A percentile compares a stretch with the other conserved stretches of the same genome.
Evolutionary conservation across 2,113 vertebrate genomes (phyloP).

Genomic region (Heptranchias perlo): DNA sequence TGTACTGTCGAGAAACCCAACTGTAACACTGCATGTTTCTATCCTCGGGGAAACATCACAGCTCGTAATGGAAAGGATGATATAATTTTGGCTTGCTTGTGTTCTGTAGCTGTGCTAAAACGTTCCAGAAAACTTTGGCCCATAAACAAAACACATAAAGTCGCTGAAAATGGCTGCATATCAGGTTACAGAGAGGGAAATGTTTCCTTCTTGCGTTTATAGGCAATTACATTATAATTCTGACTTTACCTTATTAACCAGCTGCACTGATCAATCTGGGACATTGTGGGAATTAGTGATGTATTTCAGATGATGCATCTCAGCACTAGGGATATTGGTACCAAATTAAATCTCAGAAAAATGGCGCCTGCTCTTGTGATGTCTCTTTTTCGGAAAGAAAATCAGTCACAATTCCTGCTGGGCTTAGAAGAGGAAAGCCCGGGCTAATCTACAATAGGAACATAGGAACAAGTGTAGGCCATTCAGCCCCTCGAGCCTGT

Average conservation of each 20-base stretch:
- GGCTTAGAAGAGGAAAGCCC: not conserved
- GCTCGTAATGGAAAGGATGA: not conserved
- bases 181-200: not conserved
- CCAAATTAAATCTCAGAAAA: not conserved
- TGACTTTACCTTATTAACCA: not conserved
- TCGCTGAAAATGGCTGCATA: not conserved
- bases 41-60: not conserved
- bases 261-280: no score
- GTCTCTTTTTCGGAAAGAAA: not conserved
- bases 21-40: not conserved
- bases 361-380: not conserved
- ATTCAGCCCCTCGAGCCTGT: not conserved
- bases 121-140: not conserved
- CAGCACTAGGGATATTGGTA: not conserved
- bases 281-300: no score
- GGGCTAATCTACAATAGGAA: not conserved
- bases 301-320: no score
- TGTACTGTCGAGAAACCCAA: not conserved
- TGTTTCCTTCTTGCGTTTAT: not conserved
- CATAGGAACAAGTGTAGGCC: not conserved
- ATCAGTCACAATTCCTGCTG: not conserved
- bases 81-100: not conserved
- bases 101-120: not conserved
- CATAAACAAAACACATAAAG: not conserved
- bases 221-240: not conserved